Conservation (phyloP, 1,140 invertebrate species). For the Pogonus chalceus region DNA sequence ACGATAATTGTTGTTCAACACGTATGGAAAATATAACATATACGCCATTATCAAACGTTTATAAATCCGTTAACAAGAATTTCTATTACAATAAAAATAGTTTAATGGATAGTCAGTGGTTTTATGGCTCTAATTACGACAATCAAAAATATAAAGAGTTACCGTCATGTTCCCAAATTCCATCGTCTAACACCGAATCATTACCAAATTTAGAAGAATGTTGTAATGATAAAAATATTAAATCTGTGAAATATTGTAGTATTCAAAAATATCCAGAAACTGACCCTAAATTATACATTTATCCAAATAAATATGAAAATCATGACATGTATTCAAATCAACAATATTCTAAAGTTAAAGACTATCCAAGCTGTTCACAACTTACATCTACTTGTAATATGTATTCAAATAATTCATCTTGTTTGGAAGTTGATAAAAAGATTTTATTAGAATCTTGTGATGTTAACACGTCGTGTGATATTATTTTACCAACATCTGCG, state of each 20-base stretch:
- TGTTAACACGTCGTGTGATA: constrained; percentile 7
- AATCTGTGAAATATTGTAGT: constrained; percentile 17
- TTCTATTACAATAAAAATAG: constrained; percentile 18
- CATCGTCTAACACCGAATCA: not conserved
- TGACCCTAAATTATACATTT: not conserved
- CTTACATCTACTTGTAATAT: not conserved
- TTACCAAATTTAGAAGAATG: not conserved
- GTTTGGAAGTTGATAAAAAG: constrained; percentile 11
- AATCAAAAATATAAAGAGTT: constrained; percentile 21
- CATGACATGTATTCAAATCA: not conserved
- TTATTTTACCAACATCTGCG: constrained; percentile 3
- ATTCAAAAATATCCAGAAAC: constrained; percentile 16
- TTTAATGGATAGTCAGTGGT: constrained; percentile 17
- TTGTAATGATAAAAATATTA: constrained; percentile 4
- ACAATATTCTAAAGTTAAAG: not conserved
- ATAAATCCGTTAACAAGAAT: constrained; percentile 16
- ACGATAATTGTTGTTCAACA: constrained; percentile 23
- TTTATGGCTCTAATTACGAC: constrained; percentile 14
- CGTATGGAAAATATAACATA: constrained; percentile 12
- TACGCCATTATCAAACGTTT: constrained; percentile 17
- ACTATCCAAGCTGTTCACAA: constrained; percentile 1
- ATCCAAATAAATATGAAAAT: constrained; percentile 5
- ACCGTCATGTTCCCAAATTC: constrained; percentile 26
- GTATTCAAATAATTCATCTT: not conserved
- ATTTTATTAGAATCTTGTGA: constrained; percentile 9